Conservation (phyloP, 2,797 vertebrate genomes). For the Champsocephalus gunnari region DNA sequence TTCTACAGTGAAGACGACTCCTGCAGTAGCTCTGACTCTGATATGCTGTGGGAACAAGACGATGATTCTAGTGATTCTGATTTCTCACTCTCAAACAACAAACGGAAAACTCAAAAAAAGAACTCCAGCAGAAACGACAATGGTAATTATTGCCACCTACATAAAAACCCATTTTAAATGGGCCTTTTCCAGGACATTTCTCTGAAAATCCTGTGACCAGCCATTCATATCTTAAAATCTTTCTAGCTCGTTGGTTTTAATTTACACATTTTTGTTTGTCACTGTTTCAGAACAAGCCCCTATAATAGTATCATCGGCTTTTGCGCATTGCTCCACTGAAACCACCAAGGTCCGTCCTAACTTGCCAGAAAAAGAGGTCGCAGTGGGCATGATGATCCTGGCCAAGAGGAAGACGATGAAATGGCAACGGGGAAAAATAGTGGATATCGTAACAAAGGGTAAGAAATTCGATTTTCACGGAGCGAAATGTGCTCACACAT, state of each 20-base stretch:
- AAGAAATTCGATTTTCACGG: conserved; percentile 1
- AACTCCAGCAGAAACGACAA: neutral
- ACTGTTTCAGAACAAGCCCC: neutral
- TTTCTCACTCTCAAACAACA: conserved; percentile 18
- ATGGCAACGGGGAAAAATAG: conserved; percentile 75
- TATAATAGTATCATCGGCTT: conserved; percentile 44
- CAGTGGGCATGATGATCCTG: conserved; percentile 66
- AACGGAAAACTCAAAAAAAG: conserved; percentile 33
- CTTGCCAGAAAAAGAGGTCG: conserved; percentile 64
- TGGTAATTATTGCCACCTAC: neutral
- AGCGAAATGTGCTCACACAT: no score
- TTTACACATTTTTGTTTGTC: neutral
- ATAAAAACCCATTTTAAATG: neutral
- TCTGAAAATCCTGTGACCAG: neutral
- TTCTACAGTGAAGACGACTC: conserved; percentile 73
- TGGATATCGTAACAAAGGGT: conserved; percentile 72
- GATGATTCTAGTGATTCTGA: conserved; percentile 64
- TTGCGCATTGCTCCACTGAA: conserved; percentile 43
- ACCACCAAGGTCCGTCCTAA: conserved; percentile 5
- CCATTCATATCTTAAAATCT: neutral
- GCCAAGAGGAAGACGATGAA: conserved; percentile 62
- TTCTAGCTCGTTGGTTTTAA: neutral
- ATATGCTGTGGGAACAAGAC: conserved; percentile 57
- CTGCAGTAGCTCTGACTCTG: conserved; percentile 60
- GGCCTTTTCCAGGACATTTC: neutral